Conservation (phyloP, 2,888 invertebrate genomes). For the Perithous albicinctus region DNA sequence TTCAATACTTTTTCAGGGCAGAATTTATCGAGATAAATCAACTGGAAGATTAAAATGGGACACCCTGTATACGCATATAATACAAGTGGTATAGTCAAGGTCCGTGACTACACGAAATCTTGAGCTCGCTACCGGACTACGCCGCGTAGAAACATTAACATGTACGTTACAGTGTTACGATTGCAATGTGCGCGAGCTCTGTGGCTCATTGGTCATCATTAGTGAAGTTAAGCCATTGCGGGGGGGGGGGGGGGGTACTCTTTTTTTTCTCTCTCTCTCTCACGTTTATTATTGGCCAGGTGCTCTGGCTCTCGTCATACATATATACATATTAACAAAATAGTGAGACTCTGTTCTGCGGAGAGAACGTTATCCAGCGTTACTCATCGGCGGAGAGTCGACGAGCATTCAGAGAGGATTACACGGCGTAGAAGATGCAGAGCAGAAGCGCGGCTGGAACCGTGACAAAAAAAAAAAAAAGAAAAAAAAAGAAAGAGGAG, state of each 20-base stretch:
- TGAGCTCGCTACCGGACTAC: constrained; percentile 63
- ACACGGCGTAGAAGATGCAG: constrained; percentile 57
- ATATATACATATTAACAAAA: constrained; percentile 29
- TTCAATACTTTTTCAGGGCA: too few species aligned
- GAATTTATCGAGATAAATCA: too few species aligned
- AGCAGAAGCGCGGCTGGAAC: constrained; percentile 44
- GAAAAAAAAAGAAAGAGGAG: constrained; percentile 35
- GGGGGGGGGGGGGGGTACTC: too few species aligned
- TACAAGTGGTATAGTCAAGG: constrained; percentile 33
- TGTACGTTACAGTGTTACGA: constrained; percentile 54
- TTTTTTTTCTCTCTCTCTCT: too few species aligned
- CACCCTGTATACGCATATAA: constrained; percentile 3
- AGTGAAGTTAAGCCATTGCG: constrained; percentile 58
- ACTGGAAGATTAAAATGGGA: too few species aligned
- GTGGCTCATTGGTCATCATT: constrained; percentile 67
- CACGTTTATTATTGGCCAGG: constrained; percentile 28
- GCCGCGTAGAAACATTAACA: constrained; percentile 60
- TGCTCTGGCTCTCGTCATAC: constrained; percentile 27
- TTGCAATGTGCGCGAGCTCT: constrained; percentile 23
- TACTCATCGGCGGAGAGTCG: constrained; percentile 13
- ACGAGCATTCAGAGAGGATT: constrained; percentile 64
- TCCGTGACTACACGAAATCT: constrained; percentile 61
- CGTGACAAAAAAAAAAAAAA: constrained; percentile 53
- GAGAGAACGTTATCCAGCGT: constrained; percentile 41
- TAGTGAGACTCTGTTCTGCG: constrained; percentile 42